Percentiles rank a stretch among this genome's conserved stretches.
Conservation (phyloP, 2,888 invertebrate species). For the Dasysyrphus tricinctus region DNA sequence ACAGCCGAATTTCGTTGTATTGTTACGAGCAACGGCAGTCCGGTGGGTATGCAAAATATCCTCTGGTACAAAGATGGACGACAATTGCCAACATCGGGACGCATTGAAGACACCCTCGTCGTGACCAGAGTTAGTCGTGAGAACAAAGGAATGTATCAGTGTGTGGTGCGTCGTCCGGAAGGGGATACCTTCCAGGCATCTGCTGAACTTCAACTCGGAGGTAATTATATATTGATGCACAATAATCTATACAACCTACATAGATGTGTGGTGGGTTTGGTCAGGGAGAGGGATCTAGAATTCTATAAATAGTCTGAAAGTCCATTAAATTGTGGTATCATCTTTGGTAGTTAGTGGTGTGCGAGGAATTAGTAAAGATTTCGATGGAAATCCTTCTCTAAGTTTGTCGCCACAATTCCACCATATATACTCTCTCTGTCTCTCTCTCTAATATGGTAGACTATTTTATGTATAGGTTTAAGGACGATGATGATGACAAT, state of each 20-base stretch:
- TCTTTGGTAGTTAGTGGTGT: constrained; percentile 53
- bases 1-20: constrained; percentile 89
- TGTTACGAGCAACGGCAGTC: constrained; percentile 85
- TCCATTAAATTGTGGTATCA: constrained; percentile 58
- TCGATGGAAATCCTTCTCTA: constrained; percentile 41
- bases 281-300: background rate
- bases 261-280: background rate
- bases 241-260: background rate
- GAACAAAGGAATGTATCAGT: constrained; percentile 91
- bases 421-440: background rate
- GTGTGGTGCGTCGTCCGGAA: constrained; percentile 88
- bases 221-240: constrained; percentile 83
- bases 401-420: constrained; percentile 1
- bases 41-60: constrained; percentile 85
- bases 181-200: constrained; percentile 91
- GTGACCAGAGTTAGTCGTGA: constrained; percentile 88
- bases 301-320: constrained; percentile 48
- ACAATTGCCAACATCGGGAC: constrained; percentile 87
- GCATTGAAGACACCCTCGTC: constrained; percentile 87
- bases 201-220: constrained; percentile 89
- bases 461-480: background rate
- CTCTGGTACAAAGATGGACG: constrained; percentile 89
- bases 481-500: constrained; percentile 15
- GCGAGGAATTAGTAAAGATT: constrained; percentile 56
- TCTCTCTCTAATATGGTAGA: background rate